These are phyloP conservation scores for Athene noctua DNA, from an alignment of 2,113 vertebrate genomes.

Conservation along the genomic window DNA sequence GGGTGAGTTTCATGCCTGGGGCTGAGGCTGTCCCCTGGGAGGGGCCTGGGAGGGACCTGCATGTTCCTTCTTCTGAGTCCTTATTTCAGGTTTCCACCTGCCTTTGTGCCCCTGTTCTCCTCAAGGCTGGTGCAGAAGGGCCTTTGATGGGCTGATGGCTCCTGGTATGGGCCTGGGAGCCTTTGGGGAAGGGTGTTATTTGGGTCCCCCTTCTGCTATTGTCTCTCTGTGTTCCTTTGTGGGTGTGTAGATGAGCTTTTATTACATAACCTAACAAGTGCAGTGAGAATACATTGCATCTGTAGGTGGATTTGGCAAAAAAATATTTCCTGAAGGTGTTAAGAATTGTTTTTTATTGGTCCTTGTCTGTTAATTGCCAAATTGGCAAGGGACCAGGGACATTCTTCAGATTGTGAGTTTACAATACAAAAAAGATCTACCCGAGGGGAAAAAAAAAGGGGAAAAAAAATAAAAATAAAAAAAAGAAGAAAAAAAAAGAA, in stretches of 20 bases:
- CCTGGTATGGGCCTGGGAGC: background rate
- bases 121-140: background rate
- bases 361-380: background rate
- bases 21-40: background rate
- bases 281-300: background rate
- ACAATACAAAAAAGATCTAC: background rate
- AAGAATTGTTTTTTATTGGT: background rate
- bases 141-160: background rate
- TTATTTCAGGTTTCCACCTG: background rate
- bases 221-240: background rate
- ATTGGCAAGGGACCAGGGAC: background rate
- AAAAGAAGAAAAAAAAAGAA: rapidly evolving
- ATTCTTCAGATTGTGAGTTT: background rate
- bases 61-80: background rate
- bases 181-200: background rate
- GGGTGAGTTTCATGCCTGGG: background rate
- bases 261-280: background rate
- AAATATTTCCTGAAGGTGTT: background rate
- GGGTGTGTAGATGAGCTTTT: background rate
- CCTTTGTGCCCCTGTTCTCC: background rate
- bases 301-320: background rate
- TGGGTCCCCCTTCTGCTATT: background rate
- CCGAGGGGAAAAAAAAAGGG: too few relatives aligned
- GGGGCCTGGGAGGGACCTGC: background rate
- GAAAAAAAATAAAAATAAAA: rapidly evolving